phyloP scores from a whole-genome alignment of 2,888 invertebrate species.

The Tyria jacobaeae region DNA sequence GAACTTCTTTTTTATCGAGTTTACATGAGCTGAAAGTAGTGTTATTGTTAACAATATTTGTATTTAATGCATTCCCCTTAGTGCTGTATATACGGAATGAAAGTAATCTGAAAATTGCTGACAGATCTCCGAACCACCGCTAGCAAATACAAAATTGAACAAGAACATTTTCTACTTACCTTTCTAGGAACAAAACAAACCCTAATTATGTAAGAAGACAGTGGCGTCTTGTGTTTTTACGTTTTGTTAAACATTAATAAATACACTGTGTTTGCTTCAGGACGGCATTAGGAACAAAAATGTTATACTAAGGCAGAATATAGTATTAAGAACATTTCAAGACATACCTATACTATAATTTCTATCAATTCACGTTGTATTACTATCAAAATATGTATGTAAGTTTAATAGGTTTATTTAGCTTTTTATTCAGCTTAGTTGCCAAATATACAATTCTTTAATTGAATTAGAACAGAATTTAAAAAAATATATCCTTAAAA shows the following conservation, averaged over 20 bases:
- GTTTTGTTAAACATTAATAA: conserved; percentile 13
- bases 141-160: too few species aligned
- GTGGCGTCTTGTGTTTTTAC: conserved; percentile 9
- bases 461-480: neutral
- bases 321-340: neutral
- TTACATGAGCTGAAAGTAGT: too few species aligned
- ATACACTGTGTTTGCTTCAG: conserved; percentile 12
- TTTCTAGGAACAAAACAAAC: conserved; percentile 1
- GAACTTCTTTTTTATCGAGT: too few species aligned
- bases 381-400: neutral
- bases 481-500: neutral
- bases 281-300: conserved; percentile 6
- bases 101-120: too few species aligned
- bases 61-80: too few species aligned
- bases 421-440: neutral
- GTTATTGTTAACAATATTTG: too few species aligned
- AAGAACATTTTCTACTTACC: neutral
- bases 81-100: neutral
- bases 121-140: too few species aligned
- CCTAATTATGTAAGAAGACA: neutral
- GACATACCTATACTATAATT: too few species aligned
- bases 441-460: neutral
- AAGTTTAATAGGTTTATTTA: neutral
- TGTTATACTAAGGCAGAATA: neutral
- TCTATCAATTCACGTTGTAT: neutral